Evolutionary conservation across 2,113 vertebrate species (phyloP).

Genomic region (Casuarius casuarius): DNA sequence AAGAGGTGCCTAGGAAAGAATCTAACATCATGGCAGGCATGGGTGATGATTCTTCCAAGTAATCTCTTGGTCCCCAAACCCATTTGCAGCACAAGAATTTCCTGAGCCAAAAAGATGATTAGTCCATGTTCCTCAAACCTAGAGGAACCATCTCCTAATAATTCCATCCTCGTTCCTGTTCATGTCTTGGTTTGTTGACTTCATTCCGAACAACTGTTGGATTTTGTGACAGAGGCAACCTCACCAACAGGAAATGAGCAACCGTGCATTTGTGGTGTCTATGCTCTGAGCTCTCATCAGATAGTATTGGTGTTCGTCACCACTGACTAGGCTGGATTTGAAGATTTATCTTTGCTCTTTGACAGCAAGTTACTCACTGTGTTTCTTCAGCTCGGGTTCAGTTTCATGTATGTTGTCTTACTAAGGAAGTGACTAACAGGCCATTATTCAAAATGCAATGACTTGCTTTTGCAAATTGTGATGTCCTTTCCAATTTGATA

Average conservation of each 20-base stretch:
- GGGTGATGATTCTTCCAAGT: background rate
- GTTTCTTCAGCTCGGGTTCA: background rate
- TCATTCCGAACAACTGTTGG: rapidly evolving
- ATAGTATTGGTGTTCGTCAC: background rate
- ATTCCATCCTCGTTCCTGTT: background rate
- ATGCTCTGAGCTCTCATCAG: background rate
- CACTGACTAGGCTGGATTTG: background rate
- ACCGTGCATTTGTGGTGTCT: background rate
- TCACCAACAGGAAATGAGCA: slow-evolving; percentile 44
- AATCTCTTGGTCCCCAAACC: background rate
- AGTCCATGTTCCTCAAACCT: background rate
- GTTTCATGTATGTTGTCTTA: background rate
- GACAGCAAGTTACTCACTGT: background rate
- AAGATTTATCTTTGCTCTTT: background rate
- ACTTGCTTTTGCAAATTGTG: background rate
- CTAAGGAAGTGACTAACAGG: slow-evolving; percentile 42
- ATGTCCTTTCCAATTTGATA: background rate
- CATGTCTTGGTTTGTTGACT: rapidly evolving
- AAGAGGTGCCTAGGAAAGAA: background rate
- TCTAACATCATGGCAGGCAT: too few relatives aligned
- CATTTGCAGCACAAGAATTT: background rate
- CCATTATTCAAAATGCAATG: rapidly evolving
- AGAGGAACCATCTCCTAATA: background rate
- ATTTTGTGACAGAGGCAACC: background rate
- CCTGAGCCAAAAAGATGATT: background rate